Percentiles rank a stretch among this genome's conserved stretches.
phyloP scores from a whole-genome alignment of 2,113 vertebrate species.

The Tursiops truncatus region DNA sequence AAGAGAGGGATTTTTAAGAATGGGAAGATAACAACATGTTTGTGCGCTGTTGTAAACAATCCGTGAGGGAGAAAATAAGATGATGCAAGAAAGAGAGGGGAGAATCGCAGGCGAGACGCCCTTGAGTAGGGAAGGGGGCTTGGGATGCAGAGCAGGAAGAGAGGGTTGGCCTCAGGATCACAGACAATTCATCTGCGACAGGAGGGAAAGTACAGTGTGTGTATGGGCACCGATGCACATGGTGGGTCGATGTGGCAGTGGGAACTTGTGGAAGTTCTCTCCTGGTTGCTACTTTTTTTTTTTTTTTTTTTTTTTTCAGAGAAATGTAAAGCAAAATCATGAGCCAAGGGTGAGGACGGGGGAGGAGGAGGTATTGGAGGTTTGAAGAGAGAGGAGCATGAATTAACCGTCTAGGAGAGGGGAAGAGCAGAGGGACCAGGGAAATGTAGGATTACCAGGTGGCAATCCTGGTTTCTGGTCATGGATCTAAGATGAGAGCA shows the following conservation, averaged over 20 bases:
- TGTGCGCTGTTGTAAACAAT: neutral
- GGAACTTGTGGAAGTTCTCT: neutral
- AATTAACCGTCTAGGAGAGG: neutral
- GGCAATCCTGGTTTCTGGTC: neutral
- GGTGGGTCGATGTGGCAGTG: fast-evolving
- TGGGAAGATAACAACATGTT: neutral
- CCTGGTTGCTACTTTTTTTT: neutral
- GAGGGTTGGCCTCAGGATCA: no score
- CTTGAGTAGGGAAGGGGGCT: neutral
- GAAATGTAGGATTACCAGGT: neutral
- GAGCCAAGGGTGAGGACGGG: neutral
- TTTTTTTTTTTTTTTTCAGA: neutral
- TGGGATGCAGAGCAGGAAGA: no score
- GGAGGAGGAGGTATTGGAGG: neutral
- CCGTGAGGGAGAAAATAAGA: neutral
- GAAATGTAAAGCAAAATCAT: neutral
- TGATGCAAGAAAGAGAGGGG: neutral
- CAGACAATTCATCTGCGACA: neutral
- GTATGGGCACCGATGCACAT: fast-evolving
- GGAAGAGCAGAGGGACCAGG: neutral
- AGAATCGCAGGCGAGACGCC: neutral
- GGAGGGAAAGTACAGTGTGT: neutral
- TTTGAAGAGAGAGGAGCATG: neutral
- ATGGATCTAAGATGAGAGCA: neutral
- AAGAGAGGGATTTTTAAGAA: neutral